Conservation (phyloP, 2,113 vertebrate species). For the Anser cygnoides region DNA sequence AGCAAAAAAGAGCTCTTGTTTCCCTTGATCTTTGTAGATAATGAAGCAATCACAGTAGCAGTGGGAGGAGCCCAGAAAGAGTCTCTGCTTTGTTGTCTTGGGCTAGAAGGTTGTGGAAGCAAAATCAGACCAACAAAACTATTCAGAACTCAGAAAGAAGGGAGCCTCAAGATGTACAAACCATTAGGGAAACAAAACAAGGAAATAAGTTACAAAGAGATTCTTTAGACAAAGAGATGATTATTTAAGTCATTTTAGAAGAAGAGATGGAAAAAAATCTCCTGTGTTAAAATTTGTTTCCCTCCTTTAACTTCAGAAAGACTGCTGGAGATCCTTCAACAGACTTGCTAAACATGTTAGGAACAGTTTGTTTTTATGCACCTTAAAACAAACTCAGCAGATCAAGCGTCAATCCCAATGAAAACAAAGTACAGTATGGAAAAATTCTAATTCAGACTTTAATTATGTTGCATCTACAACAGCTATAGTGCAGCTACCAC, state of each 20-base stretch:
- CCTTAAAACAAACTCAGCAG: background rate
- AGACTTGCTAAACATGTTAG: background rate
- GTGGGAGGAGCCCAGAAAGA: background rate
- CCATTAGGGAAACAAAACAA: background rate
- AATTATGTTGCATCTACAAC: background rate
- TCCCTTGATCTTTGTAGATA: background rate
- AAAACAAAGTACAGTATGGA: background rate
- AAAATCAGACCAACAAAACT: background rate
- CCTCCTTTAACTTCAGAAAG: background rate
- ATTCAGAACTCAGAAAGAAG: background rate
- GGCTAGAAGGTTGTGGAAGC: background rate
- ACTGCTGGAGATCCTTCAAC: background rate
- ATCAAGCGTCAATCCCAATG: background rate
- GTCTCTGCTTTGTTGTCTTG: background rate
- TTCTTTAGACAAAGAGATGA: background rate
- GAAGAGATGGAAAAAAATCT: rapidly evolving
- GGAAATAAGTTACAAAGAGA: background rate
- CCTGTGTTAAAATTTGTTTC: background rate
- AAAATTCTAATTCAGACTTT: conserved; percentile 1
- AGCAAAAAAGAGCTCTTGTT: background rate
- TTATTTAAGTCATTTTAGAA: background rate
- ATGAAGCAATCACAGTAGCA: background rate
- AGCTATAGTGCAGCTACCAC: background rate
- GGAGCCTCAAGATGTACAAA: background rate
- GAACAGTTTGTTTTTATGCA: background rate